Evolutionary conservation across 1,140 invertebrate genomes (phyloP).

Genomic region (Scylla paramamosain): DNA sequence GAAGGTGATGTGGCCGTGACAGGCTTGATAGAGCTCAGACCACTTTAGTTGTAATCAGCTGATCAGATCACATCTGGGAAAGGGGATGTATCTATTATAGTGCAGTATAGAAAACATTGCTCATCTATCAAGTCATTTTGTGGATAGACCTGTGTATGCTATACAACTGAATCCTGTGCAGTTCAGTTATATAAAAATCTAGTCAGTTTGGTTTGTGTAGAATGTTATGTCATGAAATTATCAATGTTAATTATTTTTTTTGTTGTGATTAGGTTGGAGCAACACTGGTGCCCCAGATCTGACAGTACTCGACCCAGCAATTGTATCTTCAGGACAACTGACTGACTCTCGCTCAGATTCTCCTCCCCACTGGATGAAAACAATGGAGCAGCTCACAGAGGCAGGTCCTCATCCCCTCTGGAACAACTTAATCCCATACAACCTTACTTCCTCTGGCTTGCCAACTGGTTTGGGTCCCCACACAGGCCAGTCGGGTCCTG

Average conservation of each 20-base stretch:
- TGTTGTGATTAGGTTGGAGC: slow-evolving; percentile 66
- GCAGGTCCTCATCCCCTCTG: slow-evolving; percentile 78
- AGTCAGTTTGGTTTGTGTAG: too few species aligned
- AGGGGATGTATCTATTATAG: too few species aligned
- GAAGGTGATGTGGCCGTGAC: neutral
- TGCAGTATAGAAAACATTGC: too few species aligned
- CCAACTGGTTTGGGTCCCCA: slow-evolving; percentile 75
- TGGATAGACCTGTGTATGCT: too few species aligned
- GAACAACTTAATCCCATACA: slow-evolving; percentile 65
- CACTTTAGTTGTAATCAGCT: too few species aligned
- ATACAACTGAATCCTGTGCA: too few species aligned
- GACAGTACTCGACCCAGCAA: slow-evolving; percentile 92
- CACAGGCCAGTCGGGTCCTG: slow-evolving; percentile 67
- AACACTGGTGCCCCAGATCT: slow-evolving; percentile 83
- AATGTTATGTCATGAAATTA: neutral
- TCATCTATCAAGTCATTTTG: too few species aligned
- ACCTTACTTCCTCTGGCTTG: slow-evolving; percentile 72
- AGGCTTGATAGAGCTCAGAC: too few species aligned
- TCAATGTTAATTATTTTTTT: neutral
- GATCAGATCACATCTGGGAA: too few species aligned
- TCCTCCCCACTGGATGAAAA: slow-evolving; percentile 82
- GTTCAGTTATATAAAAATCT: too few species aligned
- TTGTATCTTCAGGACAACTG: slow-evolving; percentile 82
- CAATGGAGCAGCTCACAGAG: slow-evolving; percentile 82
- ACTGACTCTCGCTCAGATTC: slow-evolving; percentile 79